Base-by-base conservation (phyloP, 2,888 invertebrate genomes). In the Flabesymbios commensalis region DNA sequence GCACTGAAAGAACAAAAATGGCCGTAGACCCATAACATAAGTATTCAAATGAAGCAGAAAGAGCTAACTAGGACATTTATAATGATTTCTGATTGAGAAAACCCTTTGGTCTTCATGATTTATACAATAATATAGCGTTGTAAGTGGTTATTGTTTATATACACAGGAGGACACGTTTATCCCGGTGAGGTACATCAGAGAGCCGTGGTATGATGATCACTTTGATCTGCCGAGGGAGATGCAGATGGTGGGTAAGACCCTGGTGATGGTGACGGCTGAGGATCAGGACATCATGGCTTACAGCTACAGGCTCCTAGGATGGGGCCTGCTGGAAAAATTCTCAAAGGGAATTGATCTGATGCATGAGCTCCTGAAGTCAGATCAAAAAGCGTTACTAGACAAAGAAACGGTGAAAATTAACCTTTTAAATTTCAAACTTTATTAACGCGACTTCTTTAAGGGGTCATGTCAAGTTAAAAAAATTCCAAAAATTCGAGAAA, bases 141-240 rank as follows among this genome's bases (percentile, higher is more conserved):
- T 26, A 33, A 33, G 29, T 4, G 22, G 14, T 10, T 28, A 14
- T 33, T 39, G 33, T 24, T 52, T 32, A 14, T 19, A 19, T 52
- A 19, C 5, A 22, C 65, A 77, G 74, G 76, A 76, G 36, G 73
- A 83, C 77, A 83, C 88, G 28, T 90, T 89, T 83, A 86, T 94
- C 7, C 86, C 94, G 70, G 88, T 96, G 0, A 87, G 86, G 61
- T 95, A 87, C 78, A 76, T 98, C 41, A 87, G 90, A 73, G 93
- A 94, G 78, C 88, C 90, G 0, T 92, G 87, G 78, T 90, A 90
- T 83, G 95, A 96, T 84, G 90, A 92, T 76, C 94, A 96, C 81
- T 93, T 94, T 84, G 94, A 94, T 83, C 85, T 95, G 24, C 87
- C 83, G 62, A 89, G 92, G 69, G 87, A 89, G 4, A 31, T 31